These are phyloP conservation scores for Plemyria rubiginata DNA, from an alignment of 2,888 invertebrate species.

Conservation along the genomic window DNA sequence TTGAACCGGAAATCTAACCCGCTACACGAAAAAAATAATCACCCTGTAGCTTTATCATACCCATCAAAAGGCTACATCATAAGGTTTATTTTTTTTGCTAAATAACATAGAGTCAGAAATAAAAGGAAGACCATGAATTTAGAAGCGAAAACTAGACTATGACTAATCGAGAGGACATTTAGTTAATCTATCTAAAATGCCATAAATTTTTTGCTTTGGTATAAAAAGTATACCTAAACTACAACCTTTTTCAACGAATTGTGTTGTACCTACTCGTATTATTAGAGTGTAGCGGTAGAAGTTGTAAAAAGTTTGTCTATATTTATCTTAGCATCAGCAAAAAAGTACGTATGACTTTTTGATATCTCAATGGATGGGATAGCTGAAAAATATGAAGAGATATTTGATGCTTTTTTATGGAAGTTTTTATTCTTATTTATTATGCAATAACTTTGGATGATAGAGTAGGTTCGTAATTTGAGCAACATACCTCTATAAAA, in stretches of 20 bases:
- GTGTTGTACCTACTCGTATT: no score
- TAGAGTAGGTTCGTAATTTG: not conserved
- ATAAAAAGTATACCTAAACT: not conserved
- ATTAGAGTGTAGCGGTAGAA: conserved; percentile 9
- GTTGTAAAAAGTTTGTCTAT: conserved; percentile 10
- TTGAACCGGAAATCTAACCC: no score
- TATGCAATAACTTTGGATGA: not conserved
- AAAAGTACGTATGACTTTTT: no score
- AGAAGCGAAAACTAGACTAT: not conserved
- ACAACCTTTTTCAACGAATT: not conserved
- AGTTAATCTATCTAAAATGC: not conserved
- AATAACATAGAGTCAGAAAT: no score
- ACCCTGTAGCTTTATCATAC: no score
- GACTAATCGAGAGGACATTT: not conserved
- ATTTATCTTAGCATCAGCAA: conserved; percentile 10
- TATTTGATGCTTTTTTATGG: not conserved
- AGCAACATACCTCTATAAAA: conserved; percentile 14
- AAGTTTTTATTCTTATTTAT: not conserved
- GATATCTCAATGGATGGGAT: not conserved
- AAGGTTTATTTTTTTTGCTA: no score
- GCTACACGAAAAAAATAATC: no score
- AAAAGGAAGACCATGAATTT: no score
- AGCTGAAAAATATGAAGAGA: not conserved
- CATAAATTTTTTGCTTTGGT: not conserved
- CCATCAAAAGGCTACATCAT: no score